phyloP scores from a whole-genome alignment of 2,888 invertebrate genomes.

The Punctoribates punctum region DNA sequence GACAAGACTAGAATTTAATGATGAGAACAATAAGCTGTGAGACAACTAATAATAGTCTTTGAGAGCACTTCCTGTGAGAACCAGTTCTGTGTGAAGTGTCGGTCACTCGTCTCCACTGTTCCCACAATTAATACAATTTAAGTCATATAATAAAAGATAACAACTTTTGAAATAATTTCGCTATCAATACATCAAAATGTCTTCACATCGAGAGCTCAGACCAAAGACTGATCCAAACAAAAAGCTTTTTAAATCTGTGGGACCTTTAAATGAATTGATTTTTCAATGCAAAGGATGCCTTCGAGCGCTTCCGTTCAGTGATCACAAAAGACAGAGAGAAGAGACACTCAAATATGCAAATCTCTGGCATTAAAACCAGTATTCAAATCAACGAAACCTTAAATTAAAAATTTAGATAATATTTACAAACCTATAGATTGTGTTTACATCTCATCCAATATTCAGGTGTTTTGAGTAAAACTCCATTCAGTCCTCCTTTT shows the following conservation, averaged over 20 bases:
- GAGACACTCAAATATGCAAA: background rate
- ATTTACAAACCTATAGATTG: background rate
- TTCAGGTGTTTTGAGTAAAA: no score
- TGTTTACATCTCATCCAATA: background rate
- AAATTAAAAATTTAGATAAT: no score
- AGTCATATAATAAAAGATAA: no score
- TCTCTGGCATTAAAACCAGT: background rate
- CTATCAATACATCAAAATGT: background rate
- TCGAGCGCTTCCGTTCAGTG: background rate
- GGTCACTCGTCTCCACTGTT: background rate
- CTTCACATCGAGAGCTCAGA: background rate
- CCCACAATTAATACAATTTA: background rate
- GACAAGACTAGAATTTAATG: constrained; percentile 10
- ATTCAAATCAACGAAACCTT: no score
- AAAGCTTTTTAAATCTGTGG: background rate
- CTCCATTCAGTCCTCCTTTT: no score
- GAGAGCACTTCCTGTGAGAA: constrained; percentile 30
- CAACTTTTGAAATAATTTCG: no score
- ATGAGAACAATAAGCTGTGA: background rate
- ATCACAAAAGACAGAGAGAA: background rate
- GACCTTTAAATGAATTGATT: background rate
- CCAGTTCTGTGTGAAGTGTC: constrained; percentile 21
- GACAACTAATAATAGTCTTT: constrained; percentile 18
- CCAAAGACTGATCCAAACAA: background rate
- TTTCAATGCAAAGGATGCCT: background rate